A percentile compares a stretch with the other conserved stretches of the same genome.
Evolutionary conservation across 2,888 invertebrate genomes (phyloP).

Genomic region (Meganola albula): DNA sequence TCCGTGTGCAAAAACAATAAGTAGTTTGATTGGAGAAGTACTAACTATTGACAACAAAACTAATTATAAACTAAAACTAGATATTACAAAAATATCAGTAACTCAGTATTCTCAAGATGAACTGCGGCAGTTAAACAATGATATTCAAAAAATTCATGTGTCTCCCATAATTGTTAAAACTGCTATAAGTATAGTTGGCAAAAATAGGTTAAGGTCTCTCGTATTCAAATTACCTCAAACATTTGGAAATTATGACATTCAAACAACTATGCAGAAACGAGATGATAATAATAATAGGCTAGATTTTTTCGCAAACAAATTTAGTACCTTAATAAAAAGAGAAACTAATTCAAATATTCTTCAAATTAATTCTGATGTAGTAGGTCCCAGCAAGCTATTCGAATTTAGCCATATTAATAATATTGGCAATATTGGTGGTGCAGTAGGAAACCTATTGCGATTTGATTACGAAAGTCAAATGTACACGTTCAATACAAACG

Average conservation of each 20-base stretch:
- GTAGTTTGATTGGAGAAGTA: slow-evolving; percentile 31
- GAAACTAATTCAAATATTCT: background rate
- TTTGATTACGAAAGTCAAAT: slow-evolving; percentile 23
- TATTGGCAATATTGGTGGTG: slow-evolving; percentile 34
- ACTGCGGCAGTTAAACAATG: slow-evolving; percentile 17
- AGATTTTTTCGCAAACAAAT: slow-evolving; percentile 16
- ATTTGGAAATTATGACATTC: slow-evolving; percentile 37
- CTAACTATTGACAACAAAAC: slow-evolving; percentile 22
- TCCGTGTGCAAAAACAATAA: slow-evolving; percentile 25
- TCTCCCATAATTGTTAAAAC: slow-evolving; percentile 20
- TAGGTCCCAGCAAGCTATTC: slow-evolving; percentile 26
- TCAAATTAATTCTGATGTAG: slow-evolving; percentile 22
- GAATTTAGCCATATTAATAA: slow-evolving; percentile 26
- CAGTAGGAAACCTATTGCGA: slow-evolving; percentile 35
- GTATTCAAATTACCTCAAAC: slow-evolving; percentile 27
- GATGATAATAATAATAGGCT: slow-evolving; percentile 11
- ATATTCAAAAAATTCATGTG: slow-evolving; percentile 24
- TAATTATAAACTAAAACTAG: slow-evolving; percentile 18
- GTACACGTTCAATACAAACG: slow-evolving; percentile 26
- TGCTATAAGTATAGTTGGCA: slow-evolving; percentile 23
- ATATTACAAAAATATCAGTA: slow-evolving; percentile 16
- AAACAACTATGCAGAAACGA: slow-evolving; percentile 14
- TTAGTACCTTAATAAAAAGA: slow-evolving; percentile 17
- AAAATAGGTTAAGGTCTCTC: slow-evolving; percentile 19
- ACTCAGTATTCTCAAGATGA: slow-evolving; percentile 22